Percentiles rank a stretch among this genome's conserved stretches.
Evolutionary conservation across 1,140 invertebrate genomes (phyloP).

Genomic region (Cataglyphis hispanica): DNA sequence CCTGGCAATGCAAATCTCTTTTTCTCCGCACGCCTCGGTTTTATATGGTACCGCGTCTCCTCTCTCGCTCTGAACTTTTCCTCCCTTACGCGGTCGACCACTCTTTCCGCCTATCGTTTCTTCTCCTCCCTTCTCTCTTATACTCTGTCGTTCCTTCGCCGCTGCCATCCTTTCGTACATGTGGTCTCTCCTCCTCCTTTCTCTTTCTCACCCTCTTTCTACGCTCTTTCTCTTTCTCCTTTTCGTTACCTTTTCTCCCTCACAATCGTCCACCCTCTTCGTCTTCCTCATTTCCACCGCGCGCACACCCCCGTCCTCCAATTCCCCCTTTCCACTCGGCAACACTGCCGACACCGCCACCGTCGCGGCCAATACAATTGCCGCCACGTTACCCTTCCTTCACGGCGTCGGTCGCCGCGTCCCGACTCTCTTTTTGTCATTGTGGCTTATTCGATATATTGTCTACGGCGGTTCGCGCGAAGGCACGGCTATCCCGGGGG

Average conservation of each 20-base stretch:
- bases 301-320: conserved; percentile 49
- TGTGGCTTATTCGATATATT: conserved; percentile 86
- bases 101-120: conserved; percentile 74
- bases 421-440: conserved; percentile 84
- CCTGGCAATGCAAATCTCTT: conserved; percentile 83
- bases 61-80: conserved; percentile 61
- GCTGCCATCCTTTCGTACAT: conserved; percentile 50
- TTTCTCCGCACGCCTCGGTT: conserved; percentile 83
- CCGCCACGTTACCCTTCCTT: conserved; percentile 72
- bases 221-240: conserved; percentile 60
- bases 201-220: conserved; percentile 44
- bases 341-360: conserved; percentile 67
- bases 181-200: conserved; percentile 45
- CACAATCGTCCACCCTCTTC: conserved; percentile 51
- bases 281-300: conserved; percentile 62
- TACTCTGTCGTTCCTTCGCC: conserved; percentile 55
- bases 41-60: conserved; percentile 81
- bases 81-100: conserved; percentile 73
- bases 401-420: conserved; percentile 68
- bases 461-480: conserved; percentile 73
- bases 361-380: conserved; percentile 62
- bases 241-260: conserved; percentile 54
- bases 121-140: conserved; percentile 44
- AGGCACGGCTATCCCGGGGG: conserved; percentile 69
- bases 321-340: conserved; percentile 59